A percentile compares a stretch with the other conserved stretches of the same genome.
Conservation (phyloP, 2,888 invertebrate species). For the Entomobrya proxima region DNA sequence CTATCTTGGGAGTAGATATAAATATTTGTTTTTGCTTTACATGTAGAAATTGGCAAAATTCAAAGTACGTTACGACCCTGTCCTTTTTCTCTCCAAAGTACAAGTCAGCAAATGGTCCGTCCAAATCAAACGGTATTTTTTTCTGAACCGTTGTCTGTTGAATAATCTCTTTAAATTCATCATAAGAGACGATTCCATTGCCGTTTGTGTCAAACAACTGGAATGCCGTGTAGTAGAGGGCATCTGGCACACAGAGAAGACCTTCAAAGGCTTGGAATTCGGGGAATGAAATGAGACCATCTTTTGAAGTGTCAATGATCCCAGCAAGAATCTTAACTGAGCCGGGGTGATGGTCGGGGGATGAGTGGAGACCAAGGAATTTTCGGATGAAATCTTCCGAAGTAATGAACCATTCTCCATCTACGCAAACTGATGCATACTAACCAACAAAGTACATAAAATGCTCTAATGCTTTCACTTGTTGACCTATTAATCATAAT, state of each 20-base stretch:
- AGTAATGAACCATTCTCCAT: slow-evolving; percentile 80
- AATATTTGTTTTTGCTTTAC: slow-evolving; percentile 76
- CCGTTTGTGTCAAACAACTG: slow-evolving; percentile 81
- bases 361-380: slow-evolving; percentile 79
- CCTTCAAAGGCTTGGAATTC: slow-evolving; percentile 82
- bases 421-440: slow-evolving; percentile 79
- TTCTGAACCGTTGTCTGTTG: slow-evolving; percentile 80
- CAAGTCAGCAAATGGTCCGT: slow-evolving; percentile 80
- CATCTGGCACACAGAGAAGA: slow-evolving; percentile 80
- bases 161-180: slow-evolving; percentile 80
- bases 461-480: not conserved
- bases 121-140: slow-evolving; percentile 80
- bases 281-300: slow-evolving; percentile 78
- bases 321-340: slow-evolving; percentile 79
- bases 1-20: not conserved
- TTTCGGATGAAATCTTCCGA: slow-evolving; percentile 79
- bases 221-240: slow-evolving; percentile 81
- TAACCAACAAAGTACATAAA: slow-evolving; percentile 70
- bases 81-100: slow-evolving; percentile 81
- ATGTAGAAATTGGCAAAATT: slow-evolving; percentile 81
- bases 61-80: slow-evolving; percentile 80
- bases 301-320: slow-evolving; percentile 77
- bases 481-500: not conserved
- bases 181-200: slow-evolving; percentile 80
- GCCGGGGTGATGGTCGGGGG: slow-evolving; percentile 78